phyloP scores from a whole-genome alignment of 2,888 invertebrate species.

The Muscina levida region DNA sequence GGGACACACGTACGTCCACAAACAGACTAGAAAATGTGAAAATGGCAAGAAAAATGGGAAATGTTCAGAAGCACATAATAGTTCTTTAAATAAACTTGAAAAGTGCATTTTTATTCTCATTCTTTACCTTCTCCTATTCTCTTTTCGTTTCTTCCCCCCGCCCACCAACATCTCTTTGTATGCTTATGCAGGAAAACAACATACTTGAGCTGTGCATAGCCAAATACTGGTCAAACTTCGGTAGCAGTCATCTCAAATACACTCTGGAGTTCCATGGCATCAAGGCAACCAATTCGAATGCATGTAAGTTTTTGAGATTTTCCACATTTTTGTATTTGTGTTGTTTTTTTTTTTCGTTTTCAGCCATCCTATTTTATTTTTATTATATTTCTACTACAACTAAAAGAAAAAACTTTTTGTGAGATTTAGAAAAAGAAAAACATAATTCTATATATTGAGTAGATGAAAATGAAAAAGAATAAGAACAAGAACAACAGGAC shows the following conservation, averaged over 20 bases:
- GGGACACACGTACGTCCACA: background rate
- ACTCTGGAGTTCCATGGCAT: conserved; percentile 91
- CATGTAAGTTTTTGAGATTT: conserved; percentile 73
- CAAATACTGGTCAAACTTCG: conserved; percentile 97
- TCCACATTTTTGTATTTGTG: conserved; percentile 23
- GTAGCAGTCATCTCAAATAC: conserved; percentile 88
- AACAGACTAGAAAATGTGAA: conserved; percentile 19
- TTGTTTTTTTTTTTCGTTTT: conserved; percentile 4
- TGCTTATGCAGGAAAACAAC: conserved; percentile 83
- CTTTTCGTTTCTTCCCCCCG: background rate
- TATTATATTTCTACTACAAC: background rate
- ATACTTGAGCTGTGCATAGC: conserved; percentile 94
- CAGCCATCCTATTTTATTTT: conserved; percentile 31
- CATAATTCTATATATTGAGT: conserved; percentile 31
- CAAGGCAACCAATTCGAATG: conserved; percentile 82
- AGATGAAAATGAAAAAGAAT: background rate
- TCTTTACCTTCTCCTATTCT: background rate
- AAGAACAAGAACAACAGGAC: conserved; percentile 4
- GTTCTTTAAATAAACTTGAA: conserved; percentile 58
- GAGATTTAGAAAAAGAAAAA: background rate
- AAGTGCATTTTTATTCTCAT: conserved; percentile 29
- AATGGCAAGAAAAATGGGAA: conserved; percentile 32
- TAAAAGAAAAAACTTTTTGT: background rate
- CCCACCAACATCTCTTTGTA: conserved; percentile 43
- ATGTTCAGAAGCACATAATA: conserved; percentile 41